Evolutionary conservation across 2,113 vertebrate species (phyloP), one percentile per base, ranked within the genome.

Genomic region (Otocyon megalotis): DNA sequence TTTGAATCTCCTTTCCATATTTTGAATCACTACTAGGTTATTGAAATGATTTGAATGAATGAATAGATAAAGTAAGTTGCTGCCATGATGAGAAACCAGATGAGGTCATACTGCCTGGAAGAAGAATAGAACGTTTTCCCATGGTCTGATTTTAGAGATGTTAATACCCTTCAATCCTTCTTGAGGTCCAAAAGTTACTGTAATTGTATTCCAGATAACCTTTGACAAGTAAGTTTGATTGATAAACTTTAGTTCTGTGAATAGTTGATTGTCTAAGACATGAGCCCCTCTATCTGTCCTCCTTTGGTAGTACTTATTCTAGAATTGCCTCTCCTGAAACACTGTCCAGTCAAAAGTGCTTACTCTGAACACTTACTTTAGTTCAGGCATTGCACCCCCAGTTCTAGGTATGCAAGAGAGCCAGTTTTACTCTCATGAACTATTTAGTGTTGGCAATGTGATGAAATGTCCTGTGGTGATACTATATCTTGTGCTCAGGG

Each of bases 41-140:
- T 98, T 98, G 97, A 95, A 94, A 87, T 97, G 35, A 84, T 81
- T 92, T 80, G 72, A 96, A 94, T 87, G 83, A 87, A n/a, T n/a
- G 28, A 30, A 17, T 50, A 74, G 22, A 72, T 72, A 43, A 50
- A 50, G 15, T 28, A 50, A 77, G 4, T 50, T 30, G 74, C 74
- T 77, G 43, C 74, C 54, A 94, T 90, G 50, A 89, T 80, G 76
- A 96, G n/a, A 88, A 96, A 87, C 63, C 65, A 94, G 48, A 95
- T 81, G 37, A 79, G 53, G 28, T 93, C 74, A 95, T 32, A 62
- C 56, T 37, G 4, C 20, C 53, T 80, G 63, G 87, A 90, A 84
- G 67, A 94, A 24, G 69, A 87, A 10, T 54, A 84, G 48, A 88
- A 95, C 48, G 15, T 65, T 83, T 94, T 94, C 90, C 83, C 37